These are phyloP conservation scores for Sminthurides aquaticus DNA, from an alignment of 2,888 invertebrate species.

Conservation along the genomic window DNA sequence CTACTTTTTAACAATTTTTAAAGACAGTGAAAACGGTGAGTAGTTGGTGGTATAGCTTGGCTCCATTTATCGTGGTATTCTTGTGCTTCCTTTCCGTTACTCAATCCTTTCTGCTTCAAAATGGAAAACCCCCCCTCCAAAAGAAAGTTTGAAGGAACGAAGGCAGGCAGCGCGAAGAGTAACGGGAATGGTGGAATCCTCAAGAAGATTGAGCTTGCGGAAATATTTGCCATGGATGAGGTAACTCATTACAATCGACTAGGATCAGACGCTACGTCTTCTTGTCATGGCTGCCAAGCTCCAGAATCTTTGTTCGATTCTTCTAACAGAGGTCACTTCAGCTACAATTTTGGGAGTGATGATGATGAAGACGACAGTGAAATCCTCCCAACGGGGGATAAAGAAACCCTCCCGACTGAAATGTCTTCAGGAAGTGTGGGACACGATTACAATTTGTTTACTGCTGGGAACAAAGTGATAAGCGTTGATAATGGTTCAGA, in stretches of 20 bases:
- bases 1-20: no score
- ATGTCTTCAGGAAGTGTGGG: not conserved
- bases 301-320: not conserved
- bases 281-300: not conserved
- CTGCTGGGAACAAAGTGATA: not conserved
- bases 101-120: not conserved
- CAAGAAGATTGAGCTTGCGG: not conserved
- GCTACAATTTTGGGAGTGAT: not conserved
- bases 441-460: not conserved
- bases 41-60: not conserved
- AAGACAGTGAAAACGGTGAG: no score
- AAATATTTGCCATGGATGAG: conserved; percentile 8
- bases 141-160: not conserved
- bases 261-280: not conserved
- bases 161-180: no score
- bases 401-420: not conserved
- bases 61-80: not conserved
- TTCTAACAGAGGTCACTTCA: not conserved
- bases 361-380: not conserved
- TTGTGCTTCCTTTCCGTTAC: not conserved
- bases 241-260: conserved; percentile 2
- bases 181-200: not conserved
- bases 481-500: not conserved
- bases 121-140: not conserved
- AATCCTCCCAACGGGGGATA: not conserved